phyloP scores from a whole-genome alignment of 1,140 invertebrate species.

The Propsilocerus akamusi region DNA sequence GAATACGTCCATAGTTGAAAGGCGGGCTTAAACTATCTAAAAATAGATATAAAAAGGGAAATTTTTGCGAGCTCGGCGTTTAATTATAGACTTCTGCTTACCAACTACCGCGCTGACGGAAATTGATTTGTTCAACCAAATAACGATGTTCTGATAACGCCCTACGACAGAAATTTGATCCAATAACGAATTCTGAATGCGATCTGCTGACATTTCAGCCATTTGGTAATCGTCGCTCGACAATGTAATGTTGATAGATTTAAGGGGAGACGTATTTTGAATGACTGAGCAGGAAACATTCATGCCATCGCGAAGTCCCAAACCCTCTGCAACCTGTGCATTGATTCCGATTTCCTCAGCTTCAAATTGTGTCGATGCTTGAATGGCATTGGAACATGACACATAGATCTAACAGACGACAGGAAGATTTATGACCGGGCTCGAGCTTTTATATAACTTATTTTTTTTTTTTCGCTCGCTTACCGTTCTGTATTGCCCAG shows the following conservation, averaged over 20 bases:
- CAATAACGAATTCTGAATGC: slow-evolving; percentile 26
- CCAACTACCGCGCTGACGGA: slow-evolving; percentile 27
- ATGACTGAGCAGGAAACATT: background rate
- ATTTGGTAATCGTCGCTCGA: slow-evolving; percentile 13
- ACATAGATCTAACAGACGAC: background rate
- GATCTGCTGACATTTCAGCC: slow-evolving; percentile 24
- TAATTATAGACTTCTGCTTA: slow-evolving; percentile 14
- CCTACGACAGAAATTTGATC: slow-evolving; percentile 28
- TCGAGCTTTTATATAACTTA: background rate
- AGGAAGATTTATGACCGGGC: background rate
- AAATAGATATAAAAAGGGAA: too few relatives aligned
- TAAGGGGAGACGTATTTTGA: background rate
- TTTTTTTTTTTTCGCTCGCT: background rate
- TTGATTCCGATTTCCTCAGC: slow-evolving; percentile 25
- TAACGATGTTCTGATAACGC: slow-evolving; percentile 24
- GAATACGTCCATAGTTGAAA: slow-evolving; percentile 17
- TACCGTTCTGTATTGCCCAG: background rate
- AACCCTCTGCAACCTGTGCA: slow-evolving; percentile 23
- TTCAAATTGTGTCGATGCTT: slow-evolving; percentile 6
- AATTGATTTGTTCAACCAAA: slow-evolving; percentile 30
- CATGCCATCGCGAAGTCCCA: slow-evolving; percentile 11
- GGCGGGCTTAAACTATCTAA: slow-evolving; percentile 20
- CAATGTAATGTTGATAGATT: slow-evolving; percentile 4
- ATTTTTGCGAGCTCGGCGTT: background rate
- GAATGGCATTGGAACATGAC: background rate